Evolutionary conservation across 2,113 vertebrate genomes (phyloP).

Genomic region (Pungitius pungitius): DNA sequence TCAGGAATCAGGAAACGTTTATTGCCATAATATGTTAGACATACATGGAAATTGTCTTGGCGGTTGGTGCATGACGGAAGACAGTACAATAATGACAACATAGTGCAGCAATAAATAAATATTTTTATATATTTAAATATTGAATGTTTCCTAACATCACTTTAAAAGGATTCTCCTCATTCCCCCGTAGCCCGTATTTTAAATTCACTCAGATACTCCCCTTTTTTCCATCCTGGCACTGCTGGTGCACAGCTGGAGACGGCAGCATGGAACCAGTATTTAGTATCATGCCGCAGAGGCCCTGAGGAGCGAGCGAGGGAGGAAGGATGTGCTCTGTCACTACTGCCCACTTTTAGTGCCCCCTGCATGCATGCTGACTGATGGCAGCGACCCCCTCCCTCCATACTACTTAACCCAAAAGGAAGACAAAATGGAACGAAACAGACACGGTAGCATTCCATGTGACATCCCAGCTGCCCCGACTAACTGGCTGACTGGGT

Average conservation of each 20-base stretch:
- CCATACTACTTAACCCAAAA: neutral
- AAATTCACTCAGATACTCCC: conserved; percentile 15
- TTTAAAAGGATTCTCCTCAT: neutral
- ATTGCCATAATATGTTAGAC: no score
- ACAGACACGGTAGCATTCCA: neutral
- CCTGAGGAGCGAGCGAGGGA: conserved; percentile 45
- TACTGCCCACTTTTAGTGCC: conserved; percentile 53
- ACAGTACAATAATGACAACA: no score
- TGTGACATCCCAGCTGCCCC: no score
- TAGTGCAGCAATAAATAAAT: no score
- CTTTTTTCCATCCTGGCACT: neutral
- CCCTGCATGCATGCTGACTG: conserved; percentile 11
- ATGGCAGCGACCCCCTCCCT: no score
- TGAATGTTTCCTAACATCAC: neutral
- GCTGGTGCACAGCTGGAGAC: conserved; percentile 49
- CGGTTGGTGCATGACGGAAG: no score
- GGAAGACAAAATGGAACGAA: neutral
- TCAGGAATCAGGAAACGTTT: no score
- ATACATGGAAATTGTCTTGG: no score
- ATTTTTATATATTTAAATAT: neutral
- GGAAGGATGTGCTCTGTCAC: conserved; percentile 42
- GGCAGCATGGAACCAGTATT: conserved; percentile 39
- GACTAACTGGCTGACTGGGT: no score
- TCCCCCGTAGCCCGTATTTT: neutral
- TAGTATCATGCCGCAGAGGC: conserved; percentile 46